These are phyloP conservation scores for Oxyruncus cristatus DNA, from an alignment of 2,113 vertebrate species.

Conservation along the genomic window DNA sequence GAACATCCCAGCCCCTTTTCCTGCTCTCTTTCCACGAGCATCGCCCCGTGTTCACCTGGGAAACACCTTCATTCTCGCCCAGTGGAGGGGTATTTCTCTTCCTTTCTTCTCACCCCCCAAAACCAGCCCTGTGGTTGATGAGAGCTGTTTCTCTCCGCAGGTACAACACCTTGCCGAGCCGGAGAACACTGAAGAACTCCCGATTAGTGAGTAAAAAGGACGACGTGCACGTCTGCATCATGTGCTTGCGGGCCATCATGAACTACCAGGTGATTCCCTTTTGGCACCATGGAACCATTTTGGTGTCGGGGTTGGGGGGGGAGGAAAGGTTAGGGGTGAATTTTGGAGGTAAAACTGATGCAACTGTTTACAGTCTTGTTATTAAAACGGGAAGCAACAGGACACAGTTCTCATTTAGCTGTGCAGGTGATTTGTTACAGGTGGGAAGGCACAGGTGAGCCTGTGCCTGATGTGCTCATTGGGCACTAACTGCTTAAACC, in stretches of 20 bases:
- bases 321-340: not conserved
- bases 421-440: not conserved
- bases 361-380: accelerated
- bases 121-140: accelerated
- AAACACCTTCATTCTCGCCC: accelerated
- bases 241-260: conserved; percentile 97
- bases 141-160: conserved; percentile 62
- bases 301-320: not conserved
- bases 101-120: accelerated
- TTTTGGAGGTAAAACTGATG: not conserved
- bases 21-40: accelerated
- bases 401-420: accelerated
- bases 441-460: not conserved
- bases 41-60: accelerated
- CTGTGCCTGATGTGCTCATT: too few relatives aligned
- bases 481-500: too few relatives aligned
- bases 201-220: conserved; percentile 95
- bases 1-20: not conserved
- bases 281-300: accelerated
- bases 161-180: conserved; percentile 92
- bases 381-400: accelerated
- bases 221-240: conserved; percentile 96
- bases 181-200: conserved; percentile 92
- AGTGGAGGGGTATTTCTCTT: not conserved
- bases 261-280: conserved; percentile 89